These are phyloP conservation scores for Drosophila lacertosa DNA, from an alignment of 1,140 invertebrate genomes.

Conservation along the genomic window DNA sequence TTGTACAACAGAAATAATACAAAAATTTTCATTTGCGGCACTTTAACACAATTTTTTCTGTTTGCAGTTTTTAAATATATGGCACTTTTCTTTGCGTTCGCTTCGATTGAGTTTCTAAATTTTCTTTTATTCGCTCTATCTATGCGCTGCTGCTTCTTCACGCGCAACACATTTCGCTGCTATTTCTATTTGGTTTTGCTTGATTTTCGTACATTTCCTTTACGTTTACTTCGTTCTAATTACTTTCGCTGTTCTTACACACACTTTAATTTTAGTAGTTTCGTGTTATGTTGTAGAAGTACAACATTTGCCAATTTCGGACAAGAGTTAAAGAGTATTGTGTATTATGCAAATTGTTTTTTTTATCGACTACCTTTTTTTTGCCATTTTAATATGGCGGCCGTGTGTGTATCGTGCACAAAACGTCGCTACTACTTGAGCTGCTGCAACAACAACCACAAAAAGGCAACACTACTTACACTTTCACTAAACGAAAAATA, in stretches of 20 bases:
- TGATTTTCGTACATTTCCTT: slow-evolving; percentile 49
- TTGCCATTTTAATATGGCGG: slow-evolving; percentile 60
- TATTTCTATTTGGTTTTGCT: slow-evolving; percentile 41
- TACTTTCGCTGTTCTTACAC: slow-evolving; percentile 55
- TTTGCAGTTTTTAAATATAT: slow-evolving; percentile 26
- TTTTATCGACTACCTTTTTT: slow-evolving; percentile 53
- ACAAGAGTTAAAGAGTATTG: slow-evolving; percentile 11
- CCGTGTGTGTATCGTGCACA: slow-evolving; percentile 62
- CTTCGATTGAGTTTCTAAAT: slow-evolving; percentile 31
- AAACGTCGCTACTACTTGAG: slow-evolving; percentile 42
- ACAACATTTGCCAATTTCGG: slow-evolving; percentile 44
- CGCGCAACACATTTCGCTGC: slow-evolving; percentile 45
- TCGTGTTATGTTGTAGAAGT: slow-evolving; percentile 27
- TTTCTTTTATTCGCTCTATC: slow-evolving; percentile 41
- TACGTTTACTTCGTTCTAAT: slow-evolving; percentile 58
- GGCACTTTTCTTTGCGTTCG: slow-evolving; percentile 34
- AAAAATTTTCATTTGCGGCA: slow-evolving; percentile 36
- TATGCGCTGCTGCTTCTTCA: slow-evolving; percentile 49
- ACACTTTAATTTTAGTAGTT: slow-evolving; percentile 29
- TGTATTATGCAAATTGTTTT: slow-evolving; percentile 33
- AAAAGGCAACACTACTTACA: slow-evolving; percentile 60
- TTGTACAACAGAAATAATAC: slow-evolving; percentile 33
- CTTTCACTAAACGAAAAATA: slow-evolving; percentile 72
- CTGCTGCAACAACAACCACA: slow-evolving; percentile 49
- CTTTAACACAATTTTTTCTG: slow-evolving; percentile 26